These are phyloP conservation scores for Decapterus maruadsi DNA, from an alignment of 2,797 vertebrate genomes.

Conservation along the genomic window DNA sequence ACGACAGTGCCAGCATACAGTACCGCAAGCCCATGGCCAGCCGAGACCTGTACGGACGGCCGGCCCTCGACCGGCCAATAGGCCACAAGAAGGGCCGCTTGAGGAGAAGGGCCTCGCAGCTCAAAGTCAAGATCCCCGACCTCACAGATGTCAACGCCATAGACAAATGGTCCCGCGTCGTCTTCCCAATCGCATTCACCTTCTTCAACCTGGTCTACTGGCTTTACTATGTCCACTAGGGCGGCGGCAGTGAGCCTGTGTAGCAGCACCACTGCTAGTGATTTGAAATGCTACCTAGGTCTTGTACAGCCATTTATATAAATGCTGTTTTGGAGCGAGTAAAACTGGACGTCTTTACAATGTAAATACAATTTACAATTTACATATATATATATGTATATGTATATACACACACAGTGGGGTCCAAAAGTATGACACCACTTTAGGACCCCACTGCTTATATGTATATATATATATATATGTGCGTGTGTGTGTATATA, in stretches of 20 bases:
- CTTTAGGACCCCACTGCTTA: too few species aligned
- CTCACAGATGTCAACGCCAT: slow-evolving; percentile 97
- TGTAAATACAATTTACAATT: slow-evolving; percentile 84
- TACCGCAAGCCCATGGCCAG: slow-evolving; percentile 92
- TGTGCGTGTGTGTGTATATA: slow-evolving; percentile 43
- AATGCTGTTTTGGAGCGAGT: slow-evolving; percentile 65
- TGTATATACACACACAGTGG: too few species aligned
- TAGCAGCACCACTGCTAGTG: slow-evolving; percentile 2
- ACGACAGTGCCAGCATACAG: slow-evolving; percentile 91
- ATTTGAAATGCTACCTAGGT: slow-evolving; percentile 53
- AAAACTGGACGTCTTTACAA: slow-evolving; percentile 69
- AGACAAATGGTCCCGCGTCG: slow-evolving; percentile 96
- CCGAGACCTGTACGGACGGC: slow-evolving; percentile 85
- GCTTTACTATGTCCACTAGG: slow-evolving; percentile 95
- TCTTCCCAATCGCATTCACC: slow-evolving; percentile 97
- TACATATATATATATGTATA: too few species aligned
- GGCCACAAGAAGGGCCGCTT: slow-evolving; percentile 85
- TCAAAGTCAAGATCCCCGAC: slow-evolving; percentile 97
- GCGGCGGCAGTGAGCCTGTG: slow-evolving; percentile 34
- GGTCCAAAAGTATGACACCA: too few species aligned
- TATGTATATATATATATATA: background rate
- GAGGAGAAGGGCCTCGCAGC: slow-evolving; percentile 93
- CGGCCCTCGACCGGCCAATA: slow-evolving; percentile 84
- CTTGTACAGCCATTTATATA: slow-evolving; percentile 67
- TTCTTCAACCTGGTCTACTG: slow-evolving; percentile 97